Percentiles rank a stretch among this genome's conserved stretches.
Evolutionary conservation across 2,113 vertebrate species (phyloP).

Genomic region (Montifringilla adamsi): DNA sequence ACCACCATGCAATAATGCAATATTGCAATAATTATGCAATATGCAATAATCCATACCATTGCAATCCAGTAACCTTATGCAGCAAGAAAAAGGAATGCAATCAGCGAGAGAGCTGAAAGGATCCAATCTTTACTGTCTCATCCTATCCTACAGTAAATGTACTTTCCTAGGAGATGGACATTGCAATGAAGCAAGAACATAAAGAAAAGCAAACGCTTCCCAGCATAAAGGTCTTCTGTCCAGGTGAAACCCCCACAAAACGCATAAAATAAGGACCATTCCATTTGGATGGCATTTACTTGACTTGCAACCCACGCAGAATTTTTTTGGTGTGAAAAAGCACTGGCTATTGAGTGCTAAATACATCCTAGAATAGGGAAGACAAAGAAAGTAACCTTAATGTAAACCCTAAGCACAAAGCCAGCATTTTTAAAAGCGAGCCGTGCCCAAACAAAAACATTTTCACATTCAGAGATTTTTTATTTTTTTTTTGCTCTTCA

Average conservation of each 20-base stretch:
- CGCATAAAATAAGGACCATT: not conserved
- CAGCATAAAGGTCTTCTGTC: not conserved
- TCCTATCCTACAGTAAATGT: not conserved
- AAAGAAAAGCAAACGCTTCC: not conserved
- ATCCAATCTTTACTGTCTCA: not conserved
- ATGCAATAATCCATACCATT: not conserved
- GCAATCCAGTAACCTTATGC: not conserved
- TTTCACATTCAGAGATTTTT: not conserved
- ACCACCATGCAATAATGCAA: no score
- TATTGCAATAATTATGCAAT: no score
- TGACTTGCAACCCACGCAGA: not conserved
- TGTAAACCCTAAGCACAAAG: not conserved
- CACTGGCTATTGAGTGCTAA: not conserved
- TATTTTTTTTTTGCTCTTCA: not conserved
- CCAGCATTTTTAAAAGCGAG: not conserved
- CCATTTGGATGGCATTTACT: not conserved
- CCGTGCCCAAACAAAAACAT: not conserved
- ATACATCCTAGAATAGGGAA: fast-evolving
- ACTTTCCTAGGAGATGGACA: not conserved
- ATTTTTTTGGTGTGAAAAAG: not conserved
- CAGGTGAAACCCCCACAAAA: not conserved
- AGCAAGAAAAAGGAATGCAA: not conserved
- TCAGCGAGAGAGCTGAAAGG: not conserved
- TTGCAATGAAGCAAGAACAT: not conserved
- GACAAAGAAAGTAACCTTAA: not conserved